Conservation (phyloP, 2,888 invertebrate genomes). For the Amphimallon solstitiale region DNA sequence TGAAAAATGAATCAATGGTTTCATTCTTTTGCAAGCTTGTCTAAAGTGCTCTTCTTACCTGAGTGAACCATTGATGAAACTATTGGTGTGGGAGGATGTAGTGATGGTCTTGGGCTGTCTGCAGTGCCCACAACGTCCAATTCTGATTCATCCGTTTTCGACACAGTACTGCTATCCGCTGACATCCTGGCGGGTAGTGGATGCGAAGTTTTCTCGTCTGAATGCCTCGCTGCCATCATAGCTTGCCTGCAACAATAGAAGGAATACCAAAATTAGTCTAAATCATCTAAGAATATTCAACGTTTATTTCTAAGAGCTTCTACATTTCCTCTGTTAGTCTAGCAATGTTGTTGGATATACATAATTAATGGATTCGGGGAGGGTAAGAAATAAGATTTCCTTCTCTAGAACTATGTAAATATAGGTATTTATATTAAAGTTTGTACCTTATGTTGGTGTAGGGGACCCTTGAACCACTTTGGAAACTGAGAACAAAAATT, state of each 20-base stretch:
- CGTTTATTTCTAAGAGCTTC: not conserved
- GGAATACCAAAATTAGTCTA: conserved; percentile 1
- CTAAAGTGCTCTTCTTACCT: conserved; percentile 48
- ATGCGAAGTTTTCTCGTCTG: conserved; percentile 69
- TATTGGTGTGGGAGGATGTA: conserved; percentile 61
- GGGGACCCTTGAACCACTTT: conserved; percentile 39
- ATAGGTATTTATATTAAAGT: conserved; percentile 13
- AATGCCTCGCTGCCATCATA: conserved; percentile 66
- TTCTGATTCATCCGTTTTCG: conserved; percentile 84
- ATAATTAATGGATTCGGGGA: not conserved
- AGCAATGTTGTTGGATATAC: not conserved
- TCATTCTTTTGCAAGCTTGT: not conserved
- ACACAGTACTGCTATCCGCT: conserved; percentile 66
- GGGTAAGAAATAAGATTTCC: not conserved
- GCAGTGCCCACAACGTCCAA: conserved; percentile 90
- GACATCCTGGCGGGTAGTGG: conserved; percentile 62
- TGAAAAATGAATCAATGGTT: conserved; percentile 51
- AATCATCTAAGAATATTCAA: not conserved
- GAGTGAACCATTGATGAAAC: conserved; percentile 56
- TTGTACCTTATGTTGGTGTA: conserved; percentile 38
- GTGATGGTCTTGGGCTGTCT: conserved; percentile 79
- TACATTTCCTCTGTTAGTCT: no score
- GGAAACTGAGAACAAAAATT: conserved; percentile 40
- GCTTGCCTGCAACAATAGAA: conserved; percentile 75
- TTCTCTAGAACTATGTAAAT: not conserved